These are phyloP conservation scores for Diachasmimorpha longicaudata DNA, from an alignment of 1,140 invertebrate species.

Conservation along the genomic window DNA sequence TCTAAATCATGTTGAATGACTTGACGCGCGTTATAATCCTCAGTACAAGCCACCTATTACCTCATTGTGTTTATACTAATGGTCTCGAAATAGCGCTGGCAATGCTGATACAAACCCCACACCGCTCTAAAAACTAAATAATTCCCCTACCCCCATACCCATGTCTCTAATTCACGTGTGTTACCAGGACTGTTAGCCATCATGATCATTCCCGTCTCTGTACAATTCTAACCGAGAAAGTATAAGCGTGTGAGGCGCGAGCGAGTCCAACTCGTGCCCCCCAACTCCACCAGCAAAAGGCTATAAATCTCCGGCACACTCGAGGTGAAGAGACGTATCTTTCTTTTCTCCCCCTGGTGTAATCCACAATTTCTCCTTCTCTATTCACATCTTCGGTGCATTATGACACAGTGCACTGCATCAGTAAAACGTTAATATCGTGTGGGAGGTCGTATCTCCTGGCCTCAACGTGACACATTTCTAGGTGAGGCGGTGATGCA, in stretches of 20 bases:
- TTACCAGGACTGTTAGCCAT: background rate
- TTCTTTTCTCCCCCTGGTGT: constrained; percentile 6
- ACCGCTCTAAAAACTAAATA: background rate
- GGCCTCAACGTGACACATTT: constrained; percentile 2
- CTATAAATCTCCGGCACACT: constrained; percentile 51
- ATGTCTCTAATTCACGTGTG: background rate
- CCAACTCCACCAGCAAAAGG: constrained; percentile 7
- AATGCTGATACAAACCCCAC: background rate
- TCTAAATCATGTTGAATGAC: constrained; percentile 48
- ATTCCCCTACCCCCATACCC: background rate
- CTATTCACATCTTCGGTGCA: constrained; percentile 27
- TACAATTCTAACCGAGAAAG: constrained; percentile 38
- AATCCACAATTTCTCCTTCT: constrained; percentile 20
- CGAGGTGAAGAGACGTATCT: constrained; percentile 38
- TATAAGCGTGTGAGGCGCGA: constrained; percentile 17
- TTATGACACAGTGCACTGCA: constrained; percentile 45
- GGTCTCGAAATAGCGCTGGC: constrained; percentile 20
- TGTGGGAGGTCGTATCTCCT: constrained; percentile 9
- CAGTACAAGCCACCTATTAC: constrained; percentile 33
- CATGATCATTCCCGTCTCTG: background rate
- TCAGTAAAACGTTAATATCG: background rate
- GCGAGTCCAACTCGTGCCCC: constrained; percentile 27
- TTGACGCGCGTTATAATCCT: constrained; percentile 34
- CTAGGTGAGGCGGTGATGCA: background rate
- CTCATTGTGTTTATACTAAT: constrained; percentile 51